Evolutionary conservation across 2,113 vertebrate genomes (phyloP).

Genomic region (Myxocyprinus asiaticus): DNA sequence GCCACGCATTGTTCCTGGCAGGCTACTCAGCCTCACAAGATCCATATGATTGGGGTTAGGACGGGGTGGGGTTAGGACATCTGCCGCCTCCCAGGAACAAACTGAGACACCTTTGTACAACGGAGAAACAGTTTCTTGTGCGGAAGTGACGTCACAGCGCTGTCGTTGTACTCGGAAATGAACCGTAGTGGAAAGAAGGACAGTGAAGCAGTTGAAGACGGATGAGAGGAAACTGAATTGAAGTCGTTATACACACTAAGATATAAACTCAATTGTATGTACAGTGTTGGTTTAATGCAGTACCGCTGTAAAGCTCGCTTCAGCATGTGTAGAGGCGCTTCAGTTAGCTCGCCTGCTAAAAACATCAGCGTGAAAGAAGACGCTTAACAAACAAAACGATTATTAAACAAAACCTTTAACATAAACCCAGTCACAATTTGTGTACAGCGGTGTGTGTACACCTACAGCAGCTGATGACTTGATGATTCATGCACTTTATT

Average conservation of each 20-base stretch:
- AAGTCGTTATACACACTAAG: background rate
- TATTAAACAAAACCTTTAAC: background rate
- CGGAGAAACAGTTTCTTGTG: background rate
- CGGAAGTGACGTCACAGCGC: conserved; percentile 22
- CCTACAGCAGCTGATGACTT: too few relatives aligned
- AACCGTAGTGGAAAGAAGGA: conserved; percentile 41
- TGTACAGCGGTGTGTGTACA: too few relatives aligned
- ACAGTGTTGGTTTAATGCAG: background rate
- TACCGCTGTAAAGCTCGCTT: background rate
- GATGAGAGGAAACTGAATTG: background rate
- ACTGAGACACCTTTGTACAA: too few relatives aligned
- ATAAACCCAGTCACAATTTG: too few relatives aligned
- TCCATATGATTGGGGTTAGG: too few relatives aligned
- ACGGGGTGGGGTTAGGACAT: too few relatives aligned
- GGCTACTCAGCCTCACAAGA: too few relatives aligned
- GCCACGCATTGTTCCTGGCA: too few relatives aligned
- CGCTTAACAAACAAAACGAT: background rate
- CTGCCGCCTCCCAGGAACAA: too few relatives aligned
- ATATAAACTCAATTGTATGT: background rate
- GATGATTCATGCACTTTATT: too few relatives aligned
- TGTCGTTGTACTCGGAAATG: conserved; percentile 45
- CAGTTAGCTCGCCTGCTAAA: too few relatives aligned
- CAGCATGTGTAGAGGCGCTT: too few relatives aligned
- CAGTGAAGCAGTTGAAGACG: conserved; percentile 35
- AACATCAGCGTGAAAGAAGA: background rate